These are phyloP conservation scores for Cyaniris semiargus DNA, from an alignment of 2,888 invertebrate genomes.

Conservation along the genomic window DNA sequence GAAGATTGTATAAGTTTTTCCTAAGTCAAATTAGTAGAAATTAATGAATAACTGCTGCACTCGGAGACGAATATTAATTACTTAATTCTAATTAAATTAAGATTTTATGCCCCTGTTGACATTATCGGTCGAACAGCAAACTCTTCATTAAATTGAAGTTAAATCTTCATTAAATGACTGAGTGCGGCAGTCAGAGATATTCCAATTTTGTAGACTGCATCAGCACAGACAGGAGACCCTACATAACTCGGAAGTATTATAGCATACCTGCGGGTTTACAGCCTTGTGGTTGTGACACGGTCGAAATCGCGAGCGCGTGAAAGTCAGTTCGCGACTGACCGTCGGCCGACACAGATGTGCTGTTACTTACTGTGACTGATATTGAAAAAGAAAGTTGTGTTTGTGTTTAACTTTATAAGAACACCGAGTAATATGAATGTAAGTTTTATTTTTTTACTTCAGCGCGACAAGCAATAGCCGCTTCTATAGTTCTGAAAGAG, in stretches of 20 bases:
- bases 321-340: conserved; percentile 39
- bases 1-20: too few species aligned
- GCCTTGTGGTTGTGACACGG: conserved; percentile 32
- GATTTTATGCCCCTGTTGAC: too few species aligned
- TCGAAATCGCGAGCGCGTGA: conserved; percentile 41
- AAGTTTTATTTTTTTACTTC: not conserved
- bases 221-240: not conserved
- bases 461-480: not conserved
- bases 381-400: conserved; percentile 26
- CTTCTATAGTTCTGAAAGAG: not conserved
- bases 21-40: too few species aligned
- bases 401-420: not conserved
- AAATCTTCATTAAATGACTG: too few species aligned
- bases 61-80: too few species aligned
- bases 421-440: not conserved
- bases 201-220: not conserved
- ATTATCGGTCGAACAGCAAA: too few species aligned
- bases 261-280: conserved; percentile 14
- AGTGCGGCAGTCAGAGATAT: too few species aligned
- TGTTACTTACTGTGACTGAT: conserved; percentile 16
- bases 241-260: not conserved
- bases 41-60: too few species aligned
- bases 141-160: too few species aligned
- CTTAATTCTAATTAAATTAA: too few species aligned
- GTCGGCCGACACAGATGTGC: conserved; percentile 34